Conservation (phyloP, 35 echinoderm and acorn worm genomes). For the Patiria miniata region DNA sequence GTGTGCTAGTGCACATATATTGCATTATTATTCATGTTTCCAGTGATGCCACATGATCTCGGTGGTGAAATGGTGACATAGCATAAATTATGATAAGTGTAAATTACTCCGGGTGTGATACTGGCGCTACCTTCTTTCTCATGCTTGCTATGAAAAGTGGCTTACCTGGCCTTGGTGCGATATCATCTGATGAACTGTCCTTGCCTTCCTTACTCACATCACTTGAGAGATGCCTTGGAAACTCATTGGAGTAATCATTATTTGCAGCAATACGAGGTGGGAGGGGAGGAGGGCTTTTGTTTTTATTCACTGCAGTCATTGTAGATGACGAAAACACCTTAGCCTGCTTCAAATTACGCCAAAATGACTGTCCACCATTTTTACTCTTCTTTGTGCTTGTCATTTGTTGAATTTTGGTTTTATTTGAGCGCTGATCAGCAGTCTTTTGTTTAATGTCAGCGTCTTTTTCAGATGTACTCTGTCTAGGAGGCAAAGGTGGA, state of each 20-base stretch:
- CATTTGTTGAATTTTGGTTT: slow-evolving; percentile 50
- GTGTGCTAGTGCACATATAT: no score
- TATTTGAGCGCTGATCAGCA: slow-evolving; percentile 40
- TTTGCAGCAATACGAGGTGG: slow-evolving; percentile 55
- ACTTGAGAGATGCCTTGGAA: background rate
- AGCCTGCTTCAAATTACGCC: slow-evolving; percentile 54
- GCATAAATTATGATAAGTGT: no score
- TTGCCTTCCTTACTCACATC: background rate
- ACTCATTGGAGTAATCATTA: slow-evolving; percentile 31
- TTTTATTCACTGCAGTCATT: slow-evolving; percentile 39
- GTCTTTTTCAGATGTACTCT: slow-evolving; percentile 45
- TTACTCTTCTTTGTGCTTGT: slow-evolving; percentile 60
- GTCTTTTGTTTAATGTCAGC: slow-evolving; percentile 47
- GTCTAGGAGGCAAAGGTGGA: slow-evolving; percentile 59
- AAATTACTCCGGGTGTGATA: no score
- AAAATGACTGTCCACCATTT: slow-evolving; percentile 57
- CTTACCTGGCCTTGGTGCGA: slow-evolving; percentile 6
- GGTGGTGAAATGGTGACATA: no score
- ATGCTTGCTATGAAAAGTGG: background rate
- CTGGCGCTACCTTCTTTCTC: background rate
- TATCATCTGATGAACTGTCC: background rate
- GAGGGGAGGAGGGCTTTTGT: slow-evolving; percentile 63
- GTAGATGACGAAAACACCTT: slow-evolving; percentile 49
- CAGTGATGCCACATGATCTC: no score
- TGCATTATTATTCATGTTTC: no score